Percentiles rank a stretch among this genome's conserved stretches.
Evolutionary conservation across 1,140 invertebrate genomes (phyloP).

Genomic region (Lepidurus packardi): DNA sequence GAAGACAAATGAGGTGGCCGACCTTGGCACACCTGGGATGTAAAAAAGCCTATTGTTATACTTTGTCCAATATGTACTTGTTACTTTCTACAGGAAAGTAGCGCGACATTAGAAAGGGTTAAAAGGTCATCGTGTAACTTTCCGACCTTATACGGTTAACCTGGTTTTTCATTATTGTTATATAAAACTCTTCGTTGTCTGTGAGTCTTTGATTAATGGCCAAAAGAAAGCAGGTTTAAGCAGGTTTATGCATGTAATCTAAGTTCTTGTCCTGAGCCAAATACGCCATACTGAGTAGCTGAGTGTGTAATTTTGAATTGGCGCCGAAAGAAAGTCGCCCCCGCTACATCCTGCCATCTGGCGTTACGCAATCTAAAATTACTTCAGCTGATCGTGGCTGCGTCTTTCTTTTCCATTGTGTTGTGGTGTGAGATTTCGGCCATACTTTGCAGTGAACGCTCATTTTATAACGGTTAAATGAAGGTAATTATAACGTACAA

Average conservation of each 20-base stretch:
- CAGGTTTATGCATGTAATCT: no score
- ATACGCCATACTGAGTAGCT: no score
- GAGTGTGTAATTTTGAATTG: background rate
- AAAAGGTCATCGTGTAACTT: no score
- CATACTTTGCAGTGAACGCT: background rate
- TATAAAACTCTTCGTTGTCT: no score
- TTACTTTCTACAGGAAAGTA: no score
- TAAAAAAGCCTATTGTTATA: background rate
- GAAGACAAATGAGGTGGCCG: background rate
- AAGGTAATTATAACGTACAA: background rate
- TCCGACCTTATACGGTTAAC: no score
- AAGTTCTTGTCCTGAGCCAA: no score
- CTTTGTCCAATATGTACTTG: background rate
- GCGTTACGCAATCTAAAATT: background rate
- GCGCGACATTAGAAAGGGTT: no score
- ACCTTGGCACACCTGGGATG: slow-evolving; percentile 3
- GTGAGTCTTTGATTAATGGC: no score
- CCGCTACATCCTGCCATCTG: background rate
- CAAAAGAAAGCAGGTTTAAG: no score
- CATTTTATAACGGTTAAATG: slow-evolving; percentile 19
- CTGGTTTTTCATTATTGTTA: no score
- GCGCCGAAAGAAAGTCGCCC: background rate
- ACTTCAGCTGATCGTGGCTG: background rate
- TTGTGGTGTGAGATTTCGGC: slow-evolving; percentile 21
- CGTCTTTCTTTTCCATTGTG: slow-evolving; percentile 17